Percentiles rank a stretch among this genome's conserved stretches.
Conservation (phyloP, 2,888 invertebrate genomes). For the Hipparchia semele region DNA sequence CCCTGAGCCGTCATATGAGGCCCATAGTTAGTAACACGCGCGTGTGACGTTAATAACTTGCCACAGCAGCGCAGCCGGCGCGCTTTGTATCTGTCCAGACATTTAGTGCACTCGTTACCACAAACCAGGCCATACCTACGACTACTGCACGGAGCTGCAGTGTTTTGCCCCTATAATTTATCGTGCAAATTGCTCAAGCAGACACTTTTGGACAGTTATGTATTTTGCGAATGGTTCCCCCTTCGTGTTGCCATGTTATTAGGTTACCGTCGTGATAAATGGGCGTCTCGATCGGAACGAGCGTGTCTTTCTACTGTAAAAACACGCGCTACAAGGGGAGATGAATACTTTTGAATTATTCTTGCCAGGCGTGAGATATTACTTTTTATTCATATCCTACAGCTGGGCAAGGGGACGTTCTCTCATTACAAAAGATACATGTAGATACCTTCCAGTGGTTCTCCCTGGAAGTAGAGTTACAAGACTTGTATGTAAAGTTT, state of each 20-base stretch:
- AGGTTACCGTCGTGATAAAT: slow-evolving; percentile 27
- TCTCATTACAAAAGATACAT: neutral
- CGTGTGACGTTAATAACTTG: too few species aligned
- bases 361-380: neutral
- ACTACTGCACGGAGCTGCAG: slow-evolving; percentile 10
- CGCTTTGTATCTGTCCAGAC: neutral
- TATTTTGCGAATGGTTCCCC: slow-evolving; percentile 36
- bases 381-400: neutral
- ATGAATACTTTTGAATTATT: slow-evolving; percentile 12
- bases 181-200: slow-evolving; percentile 53
- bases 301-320: slow-evolving; percentile 15
- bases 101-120: neutral
- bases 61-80: neutral
- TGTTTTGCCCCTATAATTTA: slow-evolving; percentile 52
- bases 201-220: slow-evolving; percentile 42
- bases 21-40: too few species aligned
- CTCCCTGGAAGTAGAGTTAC: too few species aligned
- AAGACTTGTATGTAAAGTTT: neutral
- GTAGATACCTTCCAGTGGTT: neutral
- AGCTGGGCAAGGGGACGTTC: neutral
- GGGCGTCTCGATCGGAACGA: slow-evolving; percentile 14
- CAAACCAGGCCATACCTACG: slow-evolving; percentile 7
- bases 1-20: too few species aligned
- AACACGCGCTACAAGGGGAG: slow-evolving; percentile 10
- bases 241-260: slow-evolving; percentile 29